Evolutionary conservation across 2,888 invertebrate species (phyloP), one percentile per base, ranked within the genome.

Genomic region (Tetragonisca angustula): DNA sequence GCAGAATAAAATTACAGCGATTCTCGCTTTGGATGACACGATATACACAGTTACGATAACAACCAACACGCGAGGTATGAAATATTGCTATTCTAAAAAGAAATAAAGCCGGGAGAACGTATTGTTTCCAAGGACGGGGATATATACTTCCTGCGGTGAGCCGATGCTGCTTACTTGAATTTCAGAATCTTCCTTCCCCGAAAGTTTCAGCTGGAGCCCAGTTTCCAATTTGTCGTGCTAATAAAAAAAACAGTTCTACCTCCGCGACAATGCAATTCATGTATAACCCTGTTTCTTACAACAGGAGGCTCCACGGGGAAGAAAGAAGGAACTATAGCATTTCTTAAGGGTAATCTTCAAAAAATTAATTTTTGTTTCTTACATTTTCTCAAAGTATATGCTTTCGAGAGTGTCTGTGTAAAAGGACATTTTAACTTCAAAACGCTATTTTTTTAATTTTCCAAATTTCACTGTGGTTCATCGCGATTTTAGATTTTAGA

Each of bases 71-170:
- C 19, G 73, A 50, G 65, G 71, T 61, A 71, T 70, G 80, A 83
- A 82, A 83, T 82, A 81, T 68, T 32, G 78, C 67, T 68, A 43
- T 72, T 81, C 61, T 24, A 49, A 52, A 72, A 72, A 80, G 81
- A 80, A 72, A 81, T 54, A 56, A 67, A 61, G 3, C 43, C 17
- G 17, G 3, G 54, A 19, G 9, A 61, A 68, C 67, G 61, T 72
- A 72, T 80, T 81, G 81, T 80, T 81, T 72, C 19, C 24, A 19
- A 59, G 24, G 32, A 54, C 32, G 52, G 52, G 24, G 71, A 80
- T 81, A 68, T 81, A 68, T 70, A 77, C 65, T 68, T 71, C 17
- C 27, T 36, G 52, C 61, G 21, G 43, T 52, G 24, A 65, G 52
- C 24, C 32, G 49, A 72, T 54, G 81, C 62, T 61, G 72, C 67